A percentile compares a stretch with the other conserved stretches of the same genome.
Conservation (phyloP, 1,140 invertebrate genomes). For the Scaptomyza hsui region DNA sequence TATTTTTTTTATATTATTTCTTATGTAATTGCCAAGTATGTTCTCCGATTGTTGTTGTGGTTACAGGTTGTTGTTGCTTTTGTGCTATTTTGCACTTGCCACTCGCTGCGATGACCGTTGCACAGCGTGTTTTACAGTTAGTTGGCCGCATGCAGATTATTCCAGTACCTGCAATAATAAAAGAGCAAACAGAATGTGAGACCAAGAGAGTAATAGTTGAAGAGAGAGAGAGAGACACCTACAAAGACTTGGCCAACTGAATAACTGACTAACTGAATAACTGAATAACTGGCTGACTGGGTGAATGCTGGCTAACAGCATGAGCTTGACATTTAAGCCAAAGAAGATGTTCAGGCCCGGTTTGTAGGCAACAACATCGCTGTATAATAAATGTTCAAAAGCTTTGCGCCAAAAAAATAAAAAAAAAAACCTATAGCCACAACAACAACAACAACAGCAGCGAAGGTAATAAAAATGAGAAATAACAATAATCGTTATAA, state of each 20-base stretch:
- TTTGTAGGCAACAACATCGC: not conserved
- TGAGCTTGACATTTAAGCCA: conserved; percentile 74
- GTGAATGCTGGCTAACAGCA: conserved; percentile 28
- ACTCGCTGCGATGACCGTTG: conserved; percentile 59
- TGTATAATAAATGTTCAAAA: conserved; percentile 65
- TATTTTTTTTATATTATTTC: not conserved
- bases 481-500: conserved; percentile 59
- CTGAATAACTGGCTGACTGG: conserved; percentile 9
- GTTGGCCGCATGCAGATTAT: conserved; percentile 63
- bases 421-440: conserved; percentile 2
- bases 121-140: conserved; percentile 69
- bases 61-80: conserved; percentile 29
- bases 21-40: conserved; percentile 59
- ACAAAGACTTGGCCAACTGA: conserved; percentile 28
- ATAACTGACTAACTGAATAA: conserved; percentile 20
- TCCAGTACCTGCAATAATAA: conserved; percentile 49
- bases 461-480: conserved; percentile 31
- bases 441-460: conserved; percentile 9
- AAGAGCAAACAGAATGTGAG: conserved; percentile 29
- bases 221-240: conserved; percentile 9
- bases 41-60: conserved; percentile 27
- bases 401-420: conserved; percentile 45
- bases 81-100: conserved; percentile 55
- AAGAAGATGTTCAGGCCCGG: conserved; percentile 35
- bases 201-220: conserved; percentile 7